These are phyloP conservation scores for Enteromius anoplus DNA, from an alignment of 2,797 vertebrate species.

Conservation along the genomic window DNA sequence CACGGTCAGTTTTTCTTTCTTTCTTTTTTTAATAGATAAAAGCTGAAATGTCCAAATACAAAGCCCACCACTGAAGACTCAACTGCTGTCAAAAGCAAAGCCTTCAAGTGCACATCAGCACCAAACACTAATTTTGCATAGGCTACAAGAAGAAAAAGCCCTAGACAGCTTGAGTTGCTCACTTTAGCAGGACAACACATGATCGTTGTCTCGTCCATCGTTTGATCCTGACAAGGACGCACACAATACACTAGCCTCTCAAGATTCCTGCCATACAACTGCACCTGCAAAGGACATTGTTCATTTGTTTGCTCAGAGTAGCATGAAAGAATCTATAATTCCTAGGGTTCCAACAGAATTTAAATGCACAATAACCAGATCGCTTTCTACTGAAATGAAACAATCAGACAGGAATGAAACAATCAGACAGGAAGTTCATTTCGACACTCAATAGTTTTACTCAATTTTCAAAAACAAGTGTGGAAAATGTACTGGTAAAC, in stretches of 20 bases:
- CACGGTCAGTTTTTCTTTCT: background rate
- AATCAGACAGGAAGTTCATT: background rate
- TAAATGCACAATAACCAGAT: background rate
- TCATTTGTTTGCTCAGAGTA: background rate
- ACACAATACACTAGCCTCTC: background rate
- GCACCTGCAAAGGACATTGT: background rate
- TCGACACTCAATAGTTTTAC: background rate
- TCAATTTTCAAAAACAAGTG: background rate
- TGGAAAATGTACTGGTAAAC: background rate
- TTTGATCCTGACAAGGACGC: constrained; percentile 5
- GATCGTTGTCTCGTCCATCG: background rate
- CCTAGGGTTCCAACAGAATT: background rate
- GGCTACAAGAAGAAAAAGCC: background rate
- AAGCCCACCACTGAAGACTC: background rate
- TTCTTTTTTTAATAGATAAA: constrained; percentile 7
- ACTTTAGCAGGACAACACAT: background rate
- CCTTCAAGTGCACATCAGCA: background rate
- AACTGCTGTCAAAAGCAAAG: constrained; percentile 1
- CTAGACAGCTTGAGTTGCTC: background rate
- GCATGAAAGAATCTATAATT: background rate
- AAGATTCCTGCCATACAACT: background rate
- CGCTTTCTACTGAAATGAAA: background rate
- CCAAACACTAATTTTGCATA: constrained; percentile 14
- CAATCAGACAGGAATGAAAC: background rate
- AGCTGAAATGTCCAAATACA: background rate